These are phyloP conservation scores for Laspeyria flexula DNA, from an alignment of 2,888 invertebrate species.

Conservation along the genomic window DNA sequence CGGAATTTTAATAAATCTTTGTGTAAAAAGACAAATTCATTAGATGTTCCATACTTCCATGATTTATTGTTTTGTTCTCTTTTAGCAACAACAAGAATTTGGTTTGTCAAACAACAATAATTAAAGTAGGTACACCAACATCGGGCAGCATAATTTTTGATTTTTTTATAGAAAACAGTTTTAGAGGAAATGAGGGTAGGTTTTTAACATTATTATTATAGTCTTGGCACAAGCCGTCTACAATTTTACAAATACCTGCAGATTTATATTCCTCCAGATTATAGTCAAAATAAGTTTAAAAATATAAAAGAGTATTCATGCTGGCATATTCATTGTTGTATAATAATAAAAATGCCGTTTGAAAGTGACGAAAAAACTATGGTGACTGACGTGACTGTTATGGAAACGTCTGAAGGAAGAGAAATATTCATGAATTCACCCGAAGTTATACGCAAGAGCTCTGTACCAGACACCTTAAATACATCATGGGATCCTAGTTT, in stretches of 20 bases:
- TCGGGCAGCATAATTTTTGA: no score
- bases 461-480: conserved; percentile 53
- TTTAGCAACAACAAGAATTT: no score
- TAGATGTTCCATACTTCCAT: no score
- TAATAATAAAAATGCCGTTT: conserved; percentile 52
- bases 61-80: no score
- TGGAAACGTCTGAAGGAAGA: conserved; percentile 42
- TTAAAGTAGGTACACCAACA: no score
- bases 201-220: not conserved
- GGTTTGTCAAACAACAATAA: no score
- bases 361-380: conserved; percentile 31
- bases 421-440: conserved; percentile 57
- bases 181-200: no score
- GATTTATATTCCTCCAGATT: not conserved
- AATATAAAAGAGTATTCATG: conserved; percentile 8
- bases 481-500: conserved; percentile 71
- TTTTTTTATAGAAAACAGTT: no score
- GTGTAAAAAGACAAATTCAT: no score
- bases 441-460: conserved; percentile 72
- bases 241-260: no score
- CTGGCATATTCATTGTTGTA: conserved; percentile 1
- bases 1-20: not conserved
- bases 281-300: not conserved
- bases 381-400: conserved; percentile 50
- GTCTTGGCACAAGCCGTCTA: no score